These are phyloP conservation scores for Murina feae DNA, from an alignment of 2,113 vertebrate species.

Conservation along the genomic window DNA sequence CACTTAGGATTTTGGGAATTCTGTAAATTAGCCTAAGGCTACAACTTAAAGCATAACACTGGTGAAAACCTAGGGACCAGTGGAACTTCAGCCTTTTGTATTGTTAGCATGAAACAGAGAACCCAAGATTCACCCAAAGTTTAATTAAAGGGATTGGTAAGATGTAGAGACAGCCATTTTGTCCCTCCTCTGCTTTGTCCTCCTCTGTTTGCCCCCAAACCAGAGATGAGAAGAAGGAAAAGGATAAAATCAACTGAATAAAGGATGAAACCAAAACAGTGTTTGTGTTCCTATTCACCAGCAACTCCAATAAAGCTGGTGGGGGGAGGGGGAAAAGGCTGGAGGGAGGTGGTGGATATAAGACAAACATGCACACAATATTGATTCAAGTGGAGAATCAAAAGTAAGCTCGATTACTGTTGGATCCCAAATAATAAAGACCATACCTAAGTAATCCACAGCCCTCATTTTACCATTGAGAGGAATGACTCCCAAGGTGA, in stretches of 20 bases:
- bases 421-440: not conserved
- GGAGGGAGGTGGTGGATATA: not conserved
- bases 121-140: not conserved
- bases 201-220: not conserved
- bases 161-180: not conserved
- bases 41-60: not conserved
- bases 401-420: not conserved
- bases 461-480: not conserved
- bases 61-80: not conserved
- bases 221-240: not conserved
- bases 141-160: not conserved
- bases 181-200: not conserved
- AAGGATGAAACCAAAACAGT: not conserved
- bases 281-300: not conserved
- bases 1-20: not conserved
- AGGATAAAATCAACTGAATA: not conserved
- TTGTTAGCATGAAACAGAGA: not conserved
- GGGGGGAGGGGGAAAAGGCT: not conserved
- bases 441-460: not conserved
- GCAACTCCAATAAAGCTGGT: not conserved
- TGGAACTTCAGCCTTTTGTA: not conserved
- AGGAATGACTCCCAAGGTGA: not conserved
- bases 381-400: not conserved
- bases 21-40: not conserved
- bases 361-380: not conserved